Percentiles rank a stretch among this genome's conserved stretches.
These are phyloP conservation scores for Clarias macrocephalus DNA, from an alignment of 2,113 vertebrate species.

Conservation along the genomic window DNA sequence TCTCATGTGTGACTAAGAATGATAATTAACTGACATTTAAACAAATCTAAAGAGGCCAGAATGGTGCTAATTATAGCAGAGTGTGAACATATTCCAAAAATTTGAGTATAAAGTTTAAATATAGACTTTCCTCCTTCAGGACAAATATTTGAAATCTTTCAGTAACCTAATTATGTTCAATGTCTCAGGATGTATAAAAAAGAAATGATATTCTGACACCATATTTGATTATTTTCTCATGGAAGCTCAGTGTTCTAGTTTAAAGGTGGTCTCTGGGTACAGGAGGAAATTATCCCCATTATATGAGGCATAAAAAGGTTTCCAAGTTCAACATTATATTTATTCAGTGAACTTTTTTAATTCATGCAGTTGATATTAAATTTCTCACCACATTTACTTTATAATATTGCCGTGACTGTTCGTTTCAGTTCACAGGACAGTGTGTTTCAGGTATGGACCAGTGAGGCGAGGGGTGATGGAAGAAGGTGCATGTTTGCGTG, in stretches of 20 bases:
- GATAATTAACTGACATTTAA: neutral
- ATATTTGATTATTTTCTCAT: neutral
- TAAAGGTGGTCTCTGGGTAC: neutral
- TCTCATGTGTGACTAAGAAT: neutral
- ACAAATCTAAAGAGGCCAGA: neutral
- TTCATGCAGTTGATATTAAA: neutral
- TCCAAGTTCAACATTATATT: neutral
- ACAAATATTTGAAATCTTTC: neutral
- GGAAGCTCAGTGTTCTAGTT: neutral
- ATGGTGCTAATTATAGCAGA: neutral
- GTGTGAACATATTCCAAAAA: neutral
- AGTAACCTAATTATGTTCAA: neutral
- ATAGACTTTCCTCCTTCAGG: neutral
- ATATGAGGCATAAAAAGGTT: neutral
- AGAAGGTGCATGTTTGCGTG: neutral
- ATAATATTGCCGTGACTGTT: no score
- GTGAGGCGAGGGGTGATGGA: neutral
- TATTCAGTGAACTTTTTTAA: neutral
- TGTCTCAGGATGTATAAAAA: neutral
- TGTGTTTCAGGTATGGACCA: neutral
- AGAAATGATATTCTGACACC: neutral
- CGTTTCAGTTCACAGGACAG: neutral
- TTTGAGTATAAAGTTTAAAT: neutral
- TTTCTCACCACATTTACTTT: neutral
- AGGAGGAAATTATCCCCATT: neutral